Evolutionary conservation across 1,140 invertebrate species (phyloP), one percentile per base, ranked within the genome.

Genomic region (Potamilus streckersoni): DNA sequence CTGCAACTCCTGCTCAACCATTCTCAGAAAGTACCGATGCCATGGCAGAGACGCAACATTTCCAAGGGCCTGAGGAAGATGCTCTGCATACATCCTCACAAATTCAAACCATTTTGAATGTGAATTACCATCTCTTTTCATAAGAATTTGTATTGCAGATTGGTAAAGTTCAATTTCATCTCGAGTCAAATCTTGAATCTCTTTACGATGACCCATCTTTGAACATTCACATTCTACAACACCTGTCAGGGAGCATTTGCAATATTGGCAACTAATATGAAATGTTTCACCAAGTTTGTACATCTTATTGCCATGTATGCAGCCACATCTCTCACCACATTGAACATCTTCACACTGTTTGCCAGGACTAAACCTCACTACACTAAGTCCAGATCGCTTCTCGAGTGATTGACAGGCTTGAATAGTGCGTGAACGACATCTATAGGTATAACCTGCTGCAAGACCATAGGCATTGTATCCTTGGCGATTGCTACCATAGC

Each of bases 31-130:
- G 27, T 82, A 79, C 17, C 85, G 71, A 49, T 83, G 76, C 85
- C 85, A 87, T 0, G 84, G 83, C 56, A 87, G 80, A 62, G 84
- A 87, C 20, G 78, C 65, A 14, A 67, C 68, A 55, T 66, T 83
- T 16, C 84, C 84, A 13, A 79, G 74, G 31, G 82, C 81, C 72
- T 84, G 84, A 4, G 85, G 83, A 23, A 80, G 80, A 73, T 87
- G 73, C 16, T 68, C 38, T 27, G 82, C 81, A 74, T 87, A 84
- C 49, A 81, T 65, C 19, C 76, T 19, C 49, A 83, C 80, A 38
- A 84, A 81, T 27, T 79, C 23, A 49, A 74, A 81, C 85, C 85
- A 87, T 23, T 75, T 63, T 11, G 74, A 76, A 4, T 68, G 68
- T 49, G 38, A 49, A 5, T 60, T 73, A 58, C 17, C 85, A 74